Base-by-base conservation (phyloP, 1,140 invertebrate genomes). In the Drosophila sturtevanti region DNA sequence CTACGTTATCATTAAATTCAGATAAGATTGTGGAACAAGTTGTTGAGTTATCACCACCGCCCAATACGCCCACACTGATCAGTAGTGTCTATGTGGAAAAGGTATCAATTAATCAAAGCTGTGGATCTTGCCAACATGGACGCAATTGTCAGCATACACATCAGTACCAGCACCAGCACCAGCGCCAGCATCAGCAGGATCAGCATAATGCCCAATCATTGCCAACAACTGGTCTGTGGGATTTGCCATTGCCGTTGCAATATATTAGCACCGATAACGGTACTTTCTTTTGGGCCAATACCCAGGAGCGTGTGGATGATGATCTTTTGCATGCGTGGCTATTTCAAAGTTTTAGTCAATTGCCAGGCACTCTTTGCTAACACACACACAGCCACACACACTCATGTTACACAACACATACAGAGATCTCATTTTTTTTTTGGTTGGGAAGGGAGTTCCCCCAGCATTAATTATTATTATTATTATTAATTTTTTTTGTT, bases 71-170 rank as follows among this genome's bases (percentile, higher is more conserved):
- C 51, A 89, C 84, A 9, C 38, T 89, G 14, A 89, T 89, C 9
- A 89, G 80, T 68, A 89, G 84, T 51, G 84, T 89, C 10, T 80
- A 80, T 37, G 84, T 89, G 72, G 84, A 89, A 60, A 89, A 89
- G 77, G 67, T 48, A 18, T 10, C 72, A 31, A 74, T 62, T 52
- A 66, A 80, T 56, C 77, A 77, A 31, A 79, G 85, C 63, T 81
- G 69, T 38, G 59, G 77, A n/a, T 63, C 72, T 72, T 89, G 84
- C 62, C 84, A 73, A 51, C 84, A 91, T 56, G 90, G 90, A 59
- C 84, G 90, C 52, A 91, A 91, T 68, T 91, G 90, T 54, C 90
- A 91, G 78, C 90, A 91, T 38, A 70, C 68, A 27, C 82, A 91
- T 52, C 72, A 76, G 12, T 68, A 66, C 9, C 48, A 56, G 5